Evolutionary conservation across 2,797 vertebrate genomes (phyloP), one percentile per base, ranked within the genome.

Genomic region (Australoheros facetus): DNA sequence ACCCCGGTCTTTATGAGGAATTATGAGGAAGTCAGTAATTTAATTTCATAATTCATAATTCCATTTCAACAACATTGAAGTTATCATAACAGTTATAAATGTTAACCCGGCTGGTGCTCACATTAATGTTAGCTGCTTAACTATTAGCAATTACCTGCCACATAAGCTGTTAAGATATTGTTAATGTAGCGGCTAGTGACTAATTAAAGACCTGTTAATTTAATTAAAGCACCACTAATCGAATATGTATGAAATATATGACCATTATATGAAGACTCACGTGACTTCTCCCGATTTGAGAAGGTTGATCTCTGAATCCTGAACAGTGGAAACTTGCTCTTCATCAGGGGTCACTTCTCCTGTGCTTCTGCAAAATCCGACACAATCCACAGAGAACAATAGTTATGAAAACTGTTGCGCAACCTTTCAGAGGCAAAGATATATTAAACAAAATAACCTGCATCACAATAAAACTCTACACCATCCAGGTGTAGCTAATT

Each of bases 261-360:
- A 51, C 23, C 7, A 51, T 17, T 42, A n/a, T 4, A 45, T 21
- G 16, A 21, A 71, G 62, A 93, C 97, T 96, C 89, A 99, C 98
- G 97, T 97, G 82, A 99, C 87, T 85, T 99, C 97, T 94, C 97
- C 98, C 1, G 97, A 97, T 92, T 96, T 96, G 79, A 99, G 94
- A 76, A 99, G 92, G 92, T 96, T 96, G 86, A 98, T 97, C 85
- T 99, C 98, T 37, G 96, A 93, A 77, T 99, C 97, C 90, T 98
- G 97, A 79, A 96, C 93, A 28, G 95, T 71, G 13, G 95, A 87
- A 80, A 89, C 84, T 1, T 92, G 76, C 34, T 97, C 97, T 39
- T 98, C 97, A 78, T 97, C 97, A 0, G 94, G 91, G 21, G 93
- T 94, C 34, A 92, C 79, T 1, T 96, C 96, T 83, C 92, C 95